phyloP scores from a whole-genome alignment of 92 coral and sea anemone species.

The Palythoa grandiflora region DNA sequence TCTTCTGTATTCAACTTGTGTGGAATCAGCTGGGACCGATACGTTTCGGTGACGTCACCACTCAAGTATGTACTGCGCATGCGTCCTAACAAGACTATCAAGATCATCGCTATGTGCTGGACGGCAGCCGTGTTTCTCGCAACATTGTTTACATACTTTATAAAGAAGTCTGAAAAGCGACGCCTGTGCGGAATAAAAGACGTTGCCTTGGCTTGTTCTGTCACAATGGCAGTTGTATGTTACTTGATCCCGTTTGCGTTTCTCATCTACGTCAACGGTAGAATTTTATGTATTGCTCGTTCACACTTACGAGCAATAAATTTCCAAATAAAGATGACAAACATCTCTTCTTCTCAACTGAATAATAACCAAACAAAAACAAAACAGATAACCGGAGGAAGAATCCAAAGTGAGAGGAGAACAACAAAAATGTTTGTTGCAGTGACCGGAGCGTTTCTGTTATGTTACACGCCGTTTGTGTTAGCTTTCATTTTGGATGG shows the following conservation, averaged over 20 bases:
- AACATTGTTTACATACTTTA: constrained; percentile 44
- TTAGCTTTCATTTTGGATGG: constrained; percentile 61
- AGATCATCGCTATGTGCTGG: constrained; percentile 71
- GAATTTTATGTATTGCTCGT: constrained; percentile 66
- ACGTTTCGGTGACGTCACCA: constrained; percentile 87
- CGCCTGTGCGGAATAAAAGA: constrained; percentile 57
- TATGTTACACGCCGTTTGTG: constrained; percentile 82
- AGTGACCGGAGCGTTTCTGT: constrained; percentile 69
- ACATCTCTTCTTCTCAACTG: background rate
- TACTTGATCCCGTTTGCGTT: constrained; percentile 63
- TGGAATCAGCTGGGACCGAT: constrained; percentile 88
- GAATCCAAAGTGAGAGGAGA: constrained; percentile 63
- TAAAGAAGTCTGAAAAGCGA: constrained; percentile 52
- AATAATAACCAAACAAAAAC: background rate
- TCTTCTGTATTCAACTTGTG: constrained; percentile 81
- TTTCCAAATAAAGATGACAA: constrained; percentile 11
- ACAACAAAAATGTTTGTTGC: constrained; percentile 76
- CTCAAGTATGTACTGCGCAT: constrained; percentile 68
- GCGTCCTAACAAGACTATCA: constrained; percentile 54
- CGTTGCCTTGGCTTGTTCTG: constrained; percentile 38
- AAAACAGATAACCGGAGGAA: constrained; percentile 3
- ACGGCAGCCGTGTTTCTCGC: constrained; percentile 35
- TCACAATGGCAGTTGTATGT: constrained; percentile 8
- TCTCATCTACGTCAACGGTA: constrained; percentile 74
- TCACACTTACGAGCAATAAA: constrained; percentile 66